A percentile compares a stretch with the other conserved stretches of the same genome.
Evolutionary conservation across 2,113 vertebrate genomes (phyloP).

Genomic region (Formicarius rufipectus): DNA sequence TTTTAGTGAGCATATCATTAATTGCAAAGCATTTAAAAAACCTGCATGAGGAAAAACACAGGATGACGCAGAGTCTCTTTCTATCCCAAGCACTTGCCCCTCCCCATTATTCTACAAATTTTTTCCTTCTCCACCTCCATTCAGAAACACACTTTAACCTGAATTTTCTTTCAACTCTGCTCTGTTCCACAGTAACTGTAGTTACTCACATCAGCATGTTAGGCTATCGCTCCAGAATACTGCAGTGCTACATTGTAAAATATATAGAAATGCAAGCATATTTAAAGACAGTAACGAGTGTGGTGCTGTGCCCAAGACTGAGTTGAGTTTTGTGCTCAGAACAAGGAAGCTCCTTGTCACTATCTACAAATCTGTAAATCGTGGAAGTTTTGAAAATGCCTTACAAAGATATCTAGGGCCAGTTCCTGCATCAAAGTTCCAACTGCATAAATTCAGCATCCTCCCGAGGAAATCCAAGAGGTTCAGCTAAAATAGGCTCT

Average conservation of each 20-base stretch:
- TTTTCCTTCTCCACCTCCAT: not conserved
- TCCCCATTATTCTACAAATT: constrained; percentile 47
- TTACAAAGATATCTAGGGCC: not conserved
- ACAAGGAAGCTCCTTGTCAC: not conserved
- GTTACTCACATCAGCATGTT: not conserved
- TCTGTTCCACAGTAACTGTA: not conserved
- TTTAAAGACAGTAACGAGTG: not conserved
- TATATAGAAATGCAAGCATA: rapidly evolving
- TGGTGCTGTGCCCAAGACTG: not conserved
- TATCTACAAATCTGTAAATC: not conserved
- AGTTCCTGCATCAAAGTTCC: constrained; percentile 3
- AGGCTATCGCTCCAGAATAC: not conserved
- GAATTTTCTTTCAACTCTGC: not conserved
- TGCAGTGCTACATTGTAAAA: not conserved
- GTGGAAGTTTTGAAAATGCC: not conserved
- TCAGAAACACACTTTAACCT: constrained; percentile 28
- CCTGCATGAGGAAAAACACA: constrained; percentile 48
- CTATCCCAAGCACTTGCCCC: constrained; percentile 20
- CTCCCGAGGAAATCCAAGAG: not conserved
- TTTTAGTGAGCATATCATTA: constrained; percentile 57
- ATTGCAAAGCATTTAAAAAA: constrained; percentile 61
- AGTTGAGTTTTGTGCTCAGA: not conserved
- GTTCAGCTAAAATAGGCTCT: not conserved
- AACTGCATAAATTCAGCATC: constrained; percentile 8
- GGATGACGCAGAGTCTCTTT: constrained; percentile 37